Percentiles rank a stretch among this genome's conserved stretches.
These are phyloP conservation scores for Phycodurus eques DNA, from an alignment of 2,113 vertebrate species.

Conservation along the genomic window DNA sequence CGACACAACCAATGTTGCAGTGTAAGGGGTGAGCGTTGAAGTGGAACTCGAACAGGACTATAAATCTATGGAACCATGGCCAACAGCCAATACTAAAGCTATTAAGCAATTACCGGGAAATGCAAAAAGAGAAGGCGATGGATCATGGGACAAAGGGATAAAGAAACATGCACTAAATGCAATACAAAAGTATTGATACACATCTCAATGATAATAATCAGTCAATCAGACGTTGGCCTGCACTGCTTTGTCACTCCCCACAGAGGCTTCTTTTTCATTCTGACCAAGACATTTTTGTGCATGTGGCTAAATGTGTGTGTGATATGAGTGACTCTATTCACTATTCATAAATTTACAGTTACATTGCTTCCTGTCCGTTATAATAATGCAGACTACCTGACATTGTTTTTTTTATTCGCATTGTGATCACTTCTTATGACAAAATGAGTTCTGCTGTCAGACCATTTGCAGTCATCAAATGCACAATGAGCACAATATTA, in stretches of 20 bases:
- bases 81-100: conserved; percentile 56
- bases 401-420: not conserved
- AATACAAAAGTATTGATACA: not conserved
- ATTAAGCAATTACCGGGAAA: conserved; percentile 70
- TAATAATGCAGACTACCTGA: not conserved
- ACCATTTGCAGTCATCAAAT: not conserved
- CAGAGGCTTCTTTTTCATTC: not conserved
- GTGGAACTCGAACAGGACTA: conserved; percentile 45
- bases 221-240: not conserved
- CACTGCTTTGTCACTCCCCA: not conserved
- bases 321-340: no score
- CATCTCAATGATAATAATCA: not conserved
- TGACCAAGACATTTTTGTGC: not conserved
- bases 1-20: not conserved
- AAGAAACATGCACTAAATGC: not conserved
- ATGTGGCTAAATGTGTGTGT: not conserved
- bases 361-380: not conserved
- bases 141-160: conserved; percentile 34
- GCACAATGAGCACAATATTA: not conserved
- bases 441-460: not conserved
- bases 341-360: not conserved
- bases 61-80: conserved; percentile 49
- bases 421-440: not conserved
- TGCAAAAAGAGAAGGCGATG: conserved; percentile 25
- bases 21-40: conserved; percentile 6